A percentile compares a stretch with the other conserved stretches of the same genome.
Evolutionary conservation across 2,888 invertebrate genomes (phyloP).

Genomic region (Auanema freiburgensis): DNA sequence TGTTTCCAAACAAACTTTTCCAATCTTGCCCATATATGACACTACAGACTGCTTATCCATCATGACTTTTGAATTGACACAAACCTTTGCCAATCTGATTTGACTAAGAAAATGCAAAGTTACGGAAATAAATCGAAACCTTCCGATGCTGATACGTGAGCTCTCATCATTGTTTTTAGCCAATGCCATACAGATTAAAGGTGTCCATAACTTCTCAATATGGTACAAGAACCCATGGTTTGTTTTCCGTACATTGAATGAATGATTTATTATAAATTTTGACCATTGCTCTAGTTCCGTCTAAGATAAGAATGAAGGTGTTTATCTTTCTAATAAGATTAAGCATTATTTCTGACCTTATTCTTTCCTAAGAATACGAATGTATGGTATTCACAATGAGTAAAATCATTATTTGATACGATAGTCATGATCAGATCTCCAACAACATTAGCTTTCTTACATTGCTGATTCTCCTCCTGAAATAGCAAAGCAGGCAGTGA

Average conservation of each 20-base stretch:
- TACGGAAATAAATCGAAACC: neutral
- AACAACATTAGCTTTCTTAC: constrained; percentile 4
- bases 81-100: neutral
- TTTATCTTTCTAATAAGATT: neutral
- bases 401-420: constrained; percentile 22
- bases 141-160: too few species aligned
- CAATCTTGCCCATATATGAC: neutral
- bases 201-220: constrained; percentile 44
- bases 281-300: constrained; percentile 22
- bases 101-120: neutral
- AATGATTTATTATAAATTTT: constrained; percentile 30
- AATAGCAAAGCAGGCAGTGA: neutral
- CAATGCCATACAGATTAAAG: constrained; percentile 31
- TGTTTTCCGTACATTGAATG: constrained; percentile 30
- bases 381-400: constrained; percentile 11
- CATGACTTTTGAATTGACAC: too few species aligned
- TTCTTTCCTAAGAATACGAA: constrained; percentile 12
- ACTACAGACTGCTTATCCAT: neutral
- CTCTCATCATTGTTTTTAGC: too few species aligned
- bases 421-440: constrained; percentile 29
- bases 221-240: constrained; percentile 51
- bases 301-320: neutral
- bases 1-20: neutral
- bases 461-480: constrained; percentile 8
- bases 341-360: neutral